These are phyloP conservation scores for Ditylenchus dipsaci DNA, from an alignment of 1,140 invertebrate genomes.

Conservation along the genomic window DNA sequence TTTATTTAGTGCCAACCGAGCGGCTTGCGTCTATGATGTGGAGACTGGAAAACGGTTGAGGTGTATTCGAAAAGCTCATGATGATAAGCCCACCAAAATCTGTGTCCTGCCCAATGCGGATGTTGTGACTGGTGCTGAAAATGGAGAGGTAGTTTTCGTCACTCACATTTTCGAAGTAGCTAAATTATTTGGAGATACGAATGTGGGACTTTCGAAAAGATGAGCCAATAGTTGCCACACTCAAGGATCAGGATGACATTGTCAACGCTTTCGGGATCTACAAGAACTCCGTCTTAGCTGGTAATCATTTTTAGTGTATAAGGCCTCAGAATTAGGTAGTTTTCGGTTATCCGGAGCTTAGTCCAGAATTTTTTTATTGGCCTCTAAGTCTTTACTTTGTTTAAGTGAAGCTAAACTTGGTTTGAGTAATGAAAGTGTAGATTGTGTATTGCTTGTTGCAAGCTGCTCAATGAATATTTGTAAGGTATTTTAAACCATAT, in stretches of 20 bases:
- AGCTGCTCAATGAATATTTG: too few relatives aligned
- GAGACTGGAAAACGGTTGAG: constrained; percentile 28
- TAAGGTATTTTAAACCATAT: too few relatives aligned
- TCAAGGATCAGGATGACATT: constrained; percentile 28
- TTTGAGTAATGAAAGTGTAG: too few relatives aligned
- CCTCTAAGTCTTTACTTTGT: too few relatives aligned
- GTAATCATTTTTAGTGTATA: too few relatives aligned
- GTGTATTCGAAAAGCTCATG: constrained; percentile 26
- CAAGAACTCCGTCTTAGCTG: constrained; percentile 1
- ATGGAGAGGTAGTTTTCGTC: constrained; percentile 15
- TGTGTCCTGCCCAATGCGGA: constrained; percentile 7
- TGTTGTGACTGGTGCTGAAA: constrained; percentile 24
- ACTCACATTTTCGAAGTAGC: neutral
- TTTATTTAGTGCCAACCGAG: constrained; percentile 21
- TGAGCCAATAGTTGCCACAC: constrained; percentile 15
- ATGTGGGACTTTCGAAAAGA: constrained; percentile 22
- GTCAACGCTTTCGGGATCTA: constrained; percentile 16
- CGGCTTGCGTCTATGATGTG: constrained; percentile 19
- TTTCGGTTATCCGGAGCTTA: neutral
- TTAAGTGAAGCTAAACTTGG: too few relatives aligned
- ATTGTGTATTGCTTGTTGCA: too few relatives aligned
- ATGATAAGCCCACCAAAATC: constrained; percentile 20
- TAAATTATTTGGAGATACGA: constrained; percentile 14
- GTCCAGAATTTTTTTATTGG: neutral
- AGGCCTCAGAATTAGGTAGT: too few relatives aligned